Evolutionary conservation across 2,113 vertebrate genomes (phyloP), one percentile per base, ranked within the genome.

Genomic region (Callionymus lyra): DNA sequence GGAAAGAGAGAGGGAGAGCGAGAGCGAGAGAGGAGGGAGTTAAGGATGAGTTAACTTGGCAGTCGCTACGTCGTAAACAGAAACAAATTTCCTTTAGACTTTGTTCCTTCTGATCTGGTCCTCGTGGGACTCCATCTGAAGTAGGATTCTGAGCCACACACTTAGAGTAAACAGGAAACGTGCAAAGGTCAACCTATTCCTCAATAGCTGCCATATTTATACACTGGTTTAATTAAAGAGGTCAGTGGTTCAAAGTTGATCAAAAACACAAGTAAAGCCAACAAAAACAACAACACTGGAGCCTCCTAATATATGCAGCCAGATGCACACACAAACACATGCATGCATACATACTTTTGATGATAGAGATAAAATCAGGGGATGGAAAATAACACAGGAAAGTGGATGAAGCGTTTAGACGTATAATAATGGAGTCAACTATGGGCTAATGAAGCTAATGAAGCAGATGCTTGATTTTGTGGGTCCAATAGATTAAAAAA

Each of bases 41-140:
- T 44, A 49, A 41, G 46, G 46, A 53, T 41, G 46, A 64, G 44
- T 45, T 59, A 55, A 48, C 61, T 64, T 70, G 54, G 53, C 63
- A 67, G 56, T 50, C 48, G 53, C 42, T 56, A 35, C 32, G 6
- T 65, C 42, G 44, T 47, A 39, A 64, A 50, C 50, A 74, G 15
- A 44, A 52, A 39, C 15, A 4, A 6, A 10, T 31, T 38, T 49
- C 31, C 34, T 53, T 33, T 41, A 16, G 41, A 34, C 14, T 39
- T 43, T 12, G 17, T 39, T 31, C 15, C 40, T 16, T 61, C 47
- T 47, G 63, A 61, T 19, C 39, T 47, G 49, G 54, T 15, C 42
- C 63, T 66, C 59, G 38, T 6, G 18, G 31, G 47, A 43, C 32
- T 68, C 47, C 13, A 16, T 47, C 16, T 46, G 41, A 56, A 59